Conservation (phyloP, 2,113 vertebrate species). For the Colius striatus region DNA sequence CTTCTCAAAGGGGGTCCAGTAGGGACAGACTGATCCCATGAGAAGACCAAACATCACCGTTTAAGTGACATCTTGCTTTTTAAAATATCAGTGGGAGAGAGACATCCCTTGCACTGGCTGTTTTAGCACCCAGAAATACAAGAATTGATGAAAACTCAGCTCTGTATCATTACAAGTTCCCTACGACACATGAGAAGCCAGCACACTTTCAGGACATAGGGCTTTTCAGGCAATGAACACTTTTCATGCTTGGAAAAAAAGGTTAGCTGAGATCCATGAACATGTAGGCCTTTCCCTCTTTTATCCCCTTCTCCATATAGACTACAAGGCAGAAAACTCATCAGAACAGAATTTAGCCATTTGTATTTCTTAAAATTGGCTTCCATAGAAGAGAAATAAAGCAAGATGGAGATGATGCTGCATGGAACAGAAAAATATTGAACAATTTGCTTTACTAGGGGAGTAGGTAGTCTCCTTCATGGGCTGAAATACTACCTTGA, state of each 20-base stretch:
- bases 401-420: not conserved
- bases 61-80: not conserved
- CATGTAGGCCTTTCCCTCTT: not conserved
- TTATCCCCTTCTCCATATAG: not conserved
- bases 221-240: not conserved
- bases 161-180: not conserved
- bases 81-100: not conserved
- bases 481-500: not conserved
- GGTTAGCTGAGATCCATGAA: not conserved
- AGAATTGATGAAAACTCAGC: not conserved
- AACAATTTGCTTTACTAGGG: not conserved
- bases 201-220: not conserved
- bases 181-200: not conserved
- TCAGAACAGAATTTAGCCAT: not conserved
- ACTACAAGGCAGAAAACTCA: not conserved
- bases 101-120: not conserved
- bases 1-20: not conserved
- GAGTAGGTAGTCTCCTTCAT: not conserved
- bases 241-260: not conserved
- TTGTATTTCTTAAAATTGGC: not conserved
- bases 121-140: not conserved
- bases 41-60: fast-evolving
- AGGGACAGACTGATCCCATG: not conserved
- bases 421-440: not conserved
- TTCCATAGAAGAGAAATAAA: not conserved